Evolutionary conservation across 1,140 invertebrate species (phyloP), one percentile per base, ranked within the genome.

Genomic region (Ganaspis sp.): DNA sequence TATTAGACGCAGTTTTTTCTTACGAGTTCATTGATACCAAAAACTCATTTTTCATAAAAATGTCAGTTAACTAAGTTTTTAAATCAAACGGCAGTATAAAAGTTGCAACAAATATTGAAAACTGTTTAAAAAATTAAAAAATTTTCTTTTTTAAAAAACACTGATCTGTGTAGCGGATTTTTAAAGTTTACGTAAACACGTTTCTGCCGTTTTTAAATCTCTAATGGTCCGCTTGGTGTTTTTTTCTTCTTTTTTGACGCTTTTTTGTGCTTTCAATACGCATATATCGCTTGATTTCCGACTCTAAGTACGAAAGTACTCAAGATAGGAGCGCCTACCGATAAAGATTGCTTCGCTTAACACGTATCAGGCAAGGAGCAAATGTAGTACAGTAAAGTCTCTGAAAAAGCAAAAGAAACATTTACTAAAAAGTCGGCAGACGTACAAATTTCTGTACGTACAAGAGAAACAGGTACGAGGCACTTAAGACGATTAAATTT

Each of bases 401-500:
- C 54, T 58, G 29, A 26, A 58, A 58, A 58, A 58, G 54, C 21
- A 58, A 23, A 58, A 23, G 54, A 26, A 58, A 29, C 54, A 26
- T 58, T 58, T 29, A 29, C 54, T 58, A 58, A 58, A 58, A 58
- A 58, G 54, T 58, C 54, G 54, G 26, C 19, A 58, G 11, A 58
- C 15, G 54, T 26, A 58, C 54, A 23, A 29, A 58, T 58, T 58
- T 26, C 21, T 15, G 45, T 9, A 49, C 17, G 8, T 58, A 19
- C 21, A 58, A 23, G 54, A 23, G 11, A 23, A 1, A 9, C 54
- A 58, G 23, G 54, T 26, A 26, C 19, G 8, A 19, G 54, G 54
- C 54, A 58, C 54, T 58, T 26, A 58, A 58, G 54, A 29, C 54
- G 54, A 58, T 58, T 58, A 58, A 58, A 58, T 58, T 58, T 15